Evolutionary conservation across 2,113 vertebrate species (phyloP), one percentile per base, ranked within the genome.

Genomic region (Cyprinodon variegatus): DNA sequence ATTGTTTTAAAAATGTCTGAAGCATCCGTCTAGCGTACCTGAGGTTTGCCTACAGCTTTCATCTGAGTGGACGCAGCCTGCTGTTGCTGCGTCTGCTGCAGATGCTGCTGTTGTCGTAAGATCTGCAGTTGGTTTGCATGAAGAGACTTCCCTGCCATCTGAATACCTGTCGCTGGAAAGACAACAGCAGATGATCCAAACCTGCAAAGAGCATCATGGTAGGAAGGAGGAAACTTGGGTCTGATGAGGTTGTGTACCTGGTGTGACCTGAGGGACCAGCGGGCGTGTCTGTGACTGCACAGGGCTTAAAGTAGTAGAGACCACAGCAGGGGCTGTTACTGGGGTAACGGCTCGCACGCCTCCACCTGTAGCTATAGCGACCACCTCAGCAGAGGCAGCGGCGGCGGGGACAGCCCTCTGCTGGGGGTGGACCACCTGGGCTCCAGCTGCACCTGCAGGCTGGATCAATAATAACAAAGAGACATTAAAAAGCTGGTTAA

Each of bases 401-500:
- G 95, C 82, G 0, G 95, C 84, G 0, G 94, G 81, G 0, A 95
- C 91, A 0, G 95, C 41, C 61, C 96, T 94, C 82, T 96, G 97
- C 77, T 97, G 98, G 8, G 95, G 83, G 22, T 98, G 98, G 3
- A 96, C 96, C 75, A 96, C 96, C 86, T 97, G 96, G 3, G 95
- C 90, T 82, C 88, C 80, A 76, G 93, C 80, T 39, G 94, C 94
- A 53, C 93, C 94, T 0, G 95, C 90, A 46, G 94, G 91, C 97
- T 98, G 86, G 13, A 57, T 20, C 65, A 43, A 72, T 10, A 74
- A 72, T 15, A 40, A 61, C 2, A 70, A 45, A 3, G 67, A 77
- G 3, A 78, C 13, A 40, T 68, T 84, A 38, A 86, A 43, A 62
- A 50, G 11, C 36, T 63, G 0, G 17, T 8, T 1, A 4, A 3